Evolutionary conservation across 1,140 invertebrate genomes (phyloP).

Genomic region (Cotesia typhae): DNA sequence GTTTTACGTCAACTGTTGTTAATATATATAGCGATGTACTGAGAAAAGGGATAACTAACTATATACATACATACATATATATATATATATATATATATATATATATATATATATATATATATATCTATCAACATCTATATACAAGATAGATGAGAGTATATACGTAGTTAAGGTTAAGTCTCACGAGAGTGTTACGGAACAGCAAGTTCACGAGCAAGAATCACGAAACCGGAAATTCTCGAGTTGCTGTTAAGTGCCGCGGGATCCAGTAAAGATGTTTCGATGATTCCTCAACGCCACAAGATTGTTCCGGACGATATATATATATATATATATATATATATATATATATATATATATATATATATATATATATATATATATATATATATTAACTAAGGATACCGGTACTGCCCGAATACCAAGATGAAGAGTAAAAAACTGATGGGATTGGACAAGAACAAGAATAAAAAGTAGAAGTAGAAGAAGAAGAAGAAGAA

Average conservation of each 20-base stretch:
- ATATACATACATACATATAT: too few species aligned
- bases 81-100: too few species aligned
- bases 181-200: constrained; percentile 20
- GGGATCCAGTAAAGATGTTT: background rate
- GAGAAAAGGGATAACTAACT: too few species aligned
- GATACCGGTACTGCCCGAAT: too few species aligned
- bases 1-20: constrained; percentile 5
- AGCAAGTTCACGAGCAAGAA: constrained; percentile 22
- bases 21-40: background rate
- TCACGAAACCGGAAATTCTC: constrained; percentile 30
- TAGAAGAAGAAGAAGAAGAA: too few species aligned
- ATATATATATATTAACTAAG: background rate
- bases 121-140: too few species aligned
- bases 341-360: background rate
- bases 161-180: background rate
- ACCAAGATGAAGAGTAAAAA: too few species aligned
- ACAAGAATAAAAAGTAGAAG: too few species aligned
- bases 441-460: too few species aligned
- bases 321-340: background rate
- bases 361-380: background rate
- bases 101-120: too few species aligned
- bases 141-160: background rate
- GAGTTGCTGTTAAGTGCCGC: constrained; percentile 25
- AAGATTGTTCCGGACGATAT: background rate
- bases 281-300: background rate